Base-by-base conservation (phyloP, 2,888 invertebrate species). In the Agapostemon virescens region DNA sequence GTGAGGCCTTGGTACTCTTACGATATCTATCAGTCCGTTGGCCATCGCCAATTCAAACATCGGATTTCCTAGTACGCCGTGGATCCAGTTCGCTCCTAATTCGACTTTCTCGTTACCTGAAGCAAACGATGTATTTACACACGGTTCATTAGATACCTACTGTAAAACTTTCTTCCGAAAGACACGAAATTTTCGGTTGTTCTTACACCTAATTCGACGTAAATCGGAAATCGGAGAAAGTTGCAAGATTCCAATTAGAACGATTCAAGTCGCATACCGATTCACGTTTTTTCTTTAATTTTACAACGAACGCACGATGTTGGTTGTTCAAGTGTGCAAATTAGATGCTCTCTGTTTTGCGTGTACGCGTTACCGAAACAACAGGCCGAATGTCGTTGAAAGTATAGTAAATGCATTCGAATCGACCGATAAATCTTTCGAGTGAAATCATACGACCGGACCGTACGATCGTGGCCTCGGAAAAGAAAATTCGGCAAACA, bases 61-160 rank as follows among this genome's bases (percentile, higher is more conserved):
- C 0, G 97, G 97, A 93, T 98, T 98, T 33, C 97, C 97, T 61
- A 97, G 93, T 69, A 98, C 97, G 55, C 98, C 98, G 91, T 98
- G 98, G 87, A 98, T 97, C 97, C 98, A 98, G 92, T 98, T 98
- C 42, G 98, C 98, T 75, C 98, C 98, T 83, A 98, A 93, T 93
- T 98, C 98, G 67, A 98, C 94, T 91, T 92, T 93, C 69, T 93
- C 89, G 36, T 90, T 90, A 52, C 93, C 94, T 94, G 79, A 17
- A 78, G 64, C 23, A 45, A 70, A 66, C n/a, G n/a, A 55, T 1
- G 30, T 7, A 49, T 38, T 55, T 9, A 55, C 13, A 23, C 55
- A 26, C 2, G 0, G 23, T 13, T 9, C n/a, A n/a, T n/a, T 6
- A 26, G 15, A 15, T 55, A 17, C 15, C 55, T 55, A 55, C 2